These are phyloP conservation scores for Mus musculus DNA, from an alignment of 2,113 vertebrate species.

Conservation along the genomic window GRCm39 chr2:134372501-134373000, in stretches of 20 bases:
- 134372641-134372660: conserved; percentile 92
- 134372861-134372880: background rate
- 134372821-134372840: background rate
- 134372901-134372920: background rate
- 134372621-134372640: conserved; percentile 88
- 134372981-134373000: background rate
- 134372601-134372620: conserved; percentile 97
- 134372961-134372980: background rate
- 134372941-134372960: background rate
- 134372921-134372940: background rate
- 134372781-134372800: background rate
- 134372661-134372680: conserved; percentile 96
- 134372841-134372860: background rate
- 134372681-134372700: conserved; percentile 98
- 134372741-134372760: background rate
- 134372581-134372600: conserved; percentile 90
- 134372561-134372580: conserved; percentile 92
- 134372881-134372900: background rate
- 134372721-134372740: background rate
- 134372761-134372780: background rate
- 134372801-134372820: background rate
- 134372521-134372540: conserved; percentile 96
- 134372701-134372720: conserved; percentile 91
- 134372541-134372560: conserved; percentile 93
- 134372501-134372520: conserved; percentile 92